Evolutionary conservation across 2,888 invertebrate species (phyloP).

Genomic region (Chirona hameri): DNA sequence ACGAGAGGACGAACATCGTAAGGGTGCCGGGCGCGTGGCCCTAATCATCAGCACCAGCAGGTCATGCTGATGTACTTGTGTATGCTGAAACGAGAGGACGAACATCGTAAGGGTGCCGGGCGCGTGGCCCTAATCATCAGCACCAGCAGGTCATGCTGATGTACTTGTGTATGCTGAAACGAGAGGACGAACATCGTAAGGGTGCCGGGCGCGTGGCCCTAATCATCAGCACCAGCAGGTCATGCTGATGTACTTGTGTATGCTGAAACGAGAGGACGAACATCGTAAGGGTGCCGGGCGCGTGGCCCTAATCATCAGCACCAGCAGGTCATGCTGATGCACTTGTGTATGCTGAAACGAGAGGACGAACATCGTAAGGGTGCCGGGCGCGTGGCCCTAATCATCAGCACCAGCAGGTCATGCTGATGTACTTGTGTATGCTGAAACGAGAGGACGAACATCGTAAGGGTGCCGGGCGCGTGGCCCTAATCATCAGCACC

Average conservation of each 20-base stretch:
- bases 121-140: no score
- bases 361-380: no score
- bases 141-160: slow-evolving; percentile 46
- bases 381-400: no score
- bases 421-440: slow-evolving; percentile 49
- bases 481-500: no score
- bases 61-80: slow-evolving; percentile 51
- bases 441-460: not conserved
- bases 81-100: slow-evolving; percentile 33
- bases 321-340: slow-evolving; percentile 47
- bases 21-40: no score
- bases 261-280: slow-evolving; percentile 12
- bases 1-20: not conserved
- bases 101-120: no score
- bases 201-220: no score
- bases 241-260: slow-evolving; percentile 50
- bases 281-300: no score
- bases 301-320: no score
- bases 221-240: slow-evolving; percentile 40
- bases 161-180: slow-evolving; percentile 46
- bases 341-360: slow-evolving; percentile 45
- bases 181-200: no score
- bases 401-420: slow-evolving; percentile 42
- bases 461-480: no score
- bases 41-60: slow-evolving; percentile 32